phyloP scores from a whole-genome alignment of 2,888 invertebrate species.

The Ditula angustiorana region DNA sequence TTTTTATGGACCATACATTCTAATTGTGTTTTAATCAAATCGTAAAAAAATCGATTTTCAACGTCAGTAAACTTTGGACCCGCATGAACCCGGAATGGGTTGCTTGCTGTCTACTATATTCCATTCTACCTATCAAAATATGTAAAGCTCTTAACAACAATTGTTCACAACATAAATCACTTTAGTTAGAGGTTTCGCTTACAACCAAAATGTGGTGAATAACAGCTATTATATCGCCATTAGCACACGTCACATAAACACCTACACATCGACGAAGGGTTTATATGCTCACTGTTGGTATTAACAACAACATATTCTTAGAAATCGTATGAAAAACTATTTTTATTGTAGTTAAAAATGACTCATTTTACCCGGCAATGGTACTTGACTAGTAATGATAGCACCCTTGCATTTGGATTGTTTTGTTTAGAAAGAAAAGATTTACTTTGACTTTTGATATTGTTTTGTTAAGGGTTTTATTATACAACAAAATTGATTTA shows the following conservation, averaged over 20 bases:
- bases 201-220: constrained; percentile 27
- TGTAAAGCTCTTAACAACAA: constrained; percentile 15
- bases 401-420: not conserved
- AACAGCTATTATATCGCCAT: constrained; percentile 37
- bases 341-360: not conserved
- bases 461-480: too few relatives aligned
- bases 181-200: constrained; percentile 30
- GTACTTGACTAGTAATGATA: not conserved
- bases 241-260: constrained; percentile 22
- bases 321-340: constrained; percentile 10
- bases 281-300: constrained; percentile 2
- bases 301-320: constrained; percentile 11
- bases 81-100: too few relatives aligned
- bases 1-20: too few relatives aligned
- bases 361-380: not conserved
- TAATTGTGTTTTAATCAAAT: too few relatives aligned
- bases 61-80: too few relatives aligned
- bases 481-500: too few relatives aligned
- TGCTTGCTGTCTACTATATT: not conserved
- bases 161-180: constrained; percentile 34
- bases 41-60: too few relatives aligned
- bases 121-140: constrained; percentile 14
- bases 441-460: too few relatives aligned
- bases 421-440: too few relatives aligned
- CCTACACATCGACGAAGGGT: constrained; percentile 9